Evolutionary conservation across 2,113 vertebrate species (phyloP).

Genomic region (Osmerus mordax): DNA sequence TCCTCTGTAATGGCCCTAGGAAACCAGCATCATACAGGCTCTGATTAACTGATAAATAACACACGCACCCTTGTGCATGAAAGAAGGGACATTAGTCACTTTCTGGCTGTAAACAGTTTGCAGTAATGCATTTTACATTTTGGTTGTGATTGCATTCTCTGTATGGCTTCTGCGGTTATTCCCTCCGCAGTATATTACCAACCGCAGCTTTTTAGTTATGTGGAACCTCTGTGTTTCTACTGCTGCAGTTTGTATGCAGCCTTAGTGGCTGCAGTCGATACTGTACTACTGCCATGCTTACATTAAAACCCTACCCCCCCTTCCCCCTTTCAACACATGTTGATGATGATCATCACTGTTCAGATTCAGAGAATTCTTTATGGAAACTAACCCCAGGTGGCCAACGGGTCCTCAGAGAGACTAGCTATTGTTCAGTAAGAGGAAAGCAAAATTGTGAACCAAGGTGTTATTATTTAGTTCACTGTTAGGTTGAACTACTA

Average conservation of each 20-base stretch:
- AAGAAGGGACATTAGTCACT: slow-evolving; percentile 35
- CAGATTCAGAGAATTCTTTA: no score
- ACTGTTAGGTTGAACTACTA: no score
- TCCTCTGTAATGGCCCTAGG: slow-evolving; percentile 36
- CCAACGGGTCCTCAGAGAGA: no score
- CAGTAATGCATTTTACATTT: slow-evolving; percentile 39
- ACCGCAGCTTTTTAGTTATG: slow-evolving; percentile 28
- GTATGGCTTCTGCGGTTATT: not conserved
- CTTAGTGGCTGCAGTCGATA: slow-evolving; percentile 12
- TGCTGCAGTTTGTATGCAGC: slow-evolving; percentile 18
- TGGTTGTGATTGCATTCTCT: slow-evolving; percentile 22
- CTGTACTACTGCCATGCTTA: not conserved
- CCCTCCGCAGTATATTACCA: no score
- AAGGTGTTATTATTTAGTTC: no score
- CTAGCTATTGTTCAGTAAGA: no score
- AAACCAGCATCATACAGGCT: slow-evolving; percentile 23
- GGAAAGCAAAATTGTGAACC: no score
- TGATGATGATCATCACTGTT: no score
- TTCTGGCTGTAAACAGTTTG: slow-evolving; percentile 19
- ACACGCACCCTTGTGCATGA: not conserved
- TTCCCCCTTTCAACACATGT: no score
- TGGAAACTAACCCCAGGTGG: no score
- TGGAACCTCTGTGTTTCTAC: no score
- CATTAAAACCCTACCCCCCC: no score
- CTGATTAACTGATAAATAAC: slow-evolving; percentile 50